These are phyloP conservation scores for Brachyptera putata DNA, from an alignment of 2,888 invertebrate species.

Conservation along the genomic window DNA sequence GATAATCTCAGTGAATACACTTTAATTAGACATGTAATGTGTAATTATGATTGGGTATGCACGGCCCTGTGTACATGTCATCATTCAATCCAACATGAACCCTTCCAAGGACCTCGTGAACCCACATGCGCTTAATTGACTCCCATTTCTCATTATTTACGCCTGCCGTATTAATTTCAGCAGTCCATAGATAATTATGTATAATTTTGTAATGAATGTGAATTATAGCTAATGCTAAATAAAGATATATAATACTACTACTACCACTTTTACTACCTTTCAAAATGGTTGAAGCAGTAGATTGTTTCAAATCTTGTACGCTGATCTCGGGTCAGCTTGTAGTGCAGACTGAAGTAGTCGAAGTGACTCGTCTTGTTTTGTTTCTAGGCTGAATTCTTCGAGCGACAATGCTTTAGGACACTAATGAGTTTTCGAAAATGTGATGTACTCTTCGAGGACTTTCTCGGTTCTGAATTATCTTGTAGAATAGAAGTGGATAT, in stretches of 20 bases:
- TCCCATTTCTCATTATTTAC: too few species aligned
- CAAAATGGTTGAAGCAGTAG: not conserved
- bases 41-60: too few species aligned
- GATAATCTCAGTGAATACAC: too few species aligned
- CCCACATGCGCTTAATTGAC: too few species aligned
- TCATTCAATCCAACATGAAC: too few species aligned
- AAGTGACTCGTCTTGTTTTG: not conserved
- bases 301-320: not conserved
- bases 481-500: not conserved
- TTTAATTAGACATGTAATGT: too few species aligned
- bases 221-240: too few species aligned
- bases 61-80: too few species aligned
- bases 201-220: too few species aligned
- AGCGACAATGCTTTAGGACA: not conserved
- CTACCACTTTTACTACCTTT: not conserved
- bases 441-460: slow-evolving; percentile 2
- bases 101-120: too few species aligned
- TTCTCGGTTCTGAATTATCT: not conserved
- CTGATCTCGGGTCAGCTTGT: not conserved
- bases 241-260: not conserved
- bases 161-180: too few species aligned
- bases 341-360: not conserved
- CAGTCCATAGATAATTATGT: too few species aligned
- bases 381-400: not conserved
- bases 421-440: not conserved